These are phyloP conservation scores for Pemphredon lugubris DNA, from an alignment of 2,888 invertebrate species.

Conservation along the genomic window DNA sequence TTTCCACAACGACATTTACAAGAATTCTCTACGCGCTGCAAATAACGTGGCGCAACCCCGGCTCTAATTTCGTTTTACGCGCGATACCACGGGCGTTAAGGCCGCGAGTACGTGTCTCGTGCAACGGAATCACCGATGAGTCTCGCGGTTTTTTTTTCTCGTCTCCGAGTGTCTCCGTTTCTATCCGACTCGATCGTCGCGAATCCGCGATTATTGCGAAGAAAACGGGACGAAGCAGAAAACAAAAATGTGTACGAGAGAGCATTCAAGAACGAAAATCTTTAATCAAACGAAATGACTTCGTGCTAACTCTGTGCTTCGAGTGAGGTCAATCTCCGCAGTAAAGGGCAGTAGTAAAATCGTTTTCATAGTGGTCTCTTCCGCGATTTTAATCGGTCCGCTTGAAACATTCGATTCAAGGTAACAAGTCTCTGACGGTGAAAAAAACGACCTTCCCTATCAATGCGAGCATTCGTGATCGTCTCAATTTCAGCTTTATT, in stretches of 20 bases:
- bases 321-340: not conserved
- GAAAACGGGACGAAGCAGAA: conserved; percentile 25
- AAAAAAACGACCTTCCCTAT: conserved; percentile 78
- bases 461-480: conserved; percentile 75
- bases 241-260: conserved; percentile 18
- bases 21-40: conserved; percentile 72
- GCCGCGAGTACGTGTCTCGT: not conserved
- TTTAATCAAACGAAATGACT: conserved; percentile 2
- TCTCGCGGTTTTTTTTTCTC: not conserved
- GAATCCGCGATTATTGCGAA: not conserved
- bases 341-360: conserved; percentile 18
- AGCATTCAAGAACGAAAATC: conserved; percentile 23
- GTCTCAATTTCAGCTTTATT: conserved; percentile 14
- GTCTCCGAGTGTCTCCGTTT: not conserved
- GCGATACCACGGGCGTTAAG: not conserved
- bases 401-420: conserved; percentile 72
- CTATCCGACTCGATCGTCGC: no score
- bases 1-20: conserved; percentile 60
- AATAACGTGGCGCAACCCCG: conserved; percentile 79
- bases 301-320: conserved; percentile 5
- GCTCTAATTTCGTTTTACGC: conserved; percentile 53
- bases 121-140: conserved; percentile 2
- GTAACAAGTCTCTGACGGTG: conserved; percentile 80
- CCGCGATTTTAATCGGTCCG: conserved; percentile 9
- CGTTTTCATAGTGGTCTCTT: not conserved